Base-by-base conservation (phyloP, 2,113 vertebrate species). In the Phasianus colchicus region DNA sequence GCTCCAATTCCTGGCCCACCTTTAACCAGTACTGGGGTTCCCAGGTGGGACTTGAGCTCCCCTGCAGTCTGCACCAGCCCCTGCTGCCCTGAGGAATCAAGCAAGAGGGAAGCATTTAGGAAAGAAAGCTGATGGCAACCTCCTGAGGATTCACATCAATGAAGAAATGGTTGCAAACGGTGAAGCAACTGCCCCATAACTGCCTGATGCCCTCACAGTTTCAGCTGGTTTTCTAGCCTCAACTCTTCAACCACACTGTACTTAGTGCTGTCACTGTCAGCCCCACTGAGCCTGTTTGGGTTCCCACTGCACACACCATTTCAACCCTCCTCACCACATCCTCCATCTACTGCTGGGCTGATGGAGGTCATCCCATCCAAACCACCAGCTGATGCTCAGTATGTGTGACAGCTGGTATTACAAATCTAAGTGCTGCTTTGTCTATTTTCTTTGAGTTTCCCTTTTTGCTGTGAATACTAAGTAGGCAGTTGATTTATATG, bases 401-500 rank as follows among this genome's bases (percentile, higher is more conserved):
- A 54, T 84, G 71, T 40, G 54, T 77, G 86, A 93, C 3, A 82
- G 84, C 54, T 21, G 36, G 48, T 58, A 80, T 67, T 61, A 88
- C 34, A 94, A 92, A 89, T 50, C 25, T 83, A 86, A 96, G 73
- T 83, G 70, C 77, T 95, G 78, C 86, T 94, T 77, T 95, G 81
- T 83, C 94, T 91, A 19, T 90, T 94, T 93, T 36, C 83, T 67
- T 48, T 16, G 91, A 93, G 87, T 60, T 74, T 91, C 75, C 80
- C 58, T 84, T 40, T 92, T 84, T 3, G 12, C 76, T 76, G 57
- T 84, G 96, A 86, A 95, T 96, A 17, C 91, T 36, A 93, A 96
- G 92, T 73, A 89, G 94, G 84, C 57, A 48, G 38, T 2, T 94
- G 89, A 95, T 95, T 96, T 92, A 73, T 88, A 95, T 96, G 88